Evolutionary conservation across 2,113 vertebrate genomes (phyloP), one percentile per base, ranked within the genome.

Genomic region (Amblyopsis rosae): DNA sequence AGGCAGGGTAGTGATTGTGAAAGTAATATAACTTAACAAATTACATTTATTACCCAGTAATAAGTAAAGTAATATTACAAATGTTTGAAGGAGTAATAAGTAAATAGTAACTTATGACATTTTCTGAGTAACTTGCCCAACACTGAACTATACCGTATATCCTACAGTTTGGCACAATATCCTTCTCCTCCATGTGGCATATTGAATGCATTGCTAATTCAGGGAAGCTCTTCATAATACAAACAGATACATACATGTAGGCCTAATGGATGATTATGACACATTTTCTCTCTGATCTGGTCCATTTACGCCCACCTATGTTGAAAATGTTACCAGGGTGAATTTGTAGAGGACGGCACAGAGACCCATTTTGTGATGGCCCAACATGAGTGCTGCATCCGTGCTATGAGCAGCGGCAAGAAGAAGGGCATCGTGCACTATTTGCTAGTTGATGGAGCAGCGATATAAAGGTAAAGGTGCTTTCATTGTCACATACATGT

Each of bases 321-420:
- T 60, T 71, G 10, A n/a, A 62, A 47, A 17, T 49, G 69, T 70
- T 67, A 59, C 15, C 81, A 99, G 96, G 96, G 96, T 12, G 96
- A 99, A 92, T 98, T 98, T 87, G 95, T 96, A 58, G 96, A 98
- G 2, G 95, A 99, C 9, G 95, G 96, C 53, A 96, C 95, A 17
- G 95, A 98, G 86, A 99, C 96, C 0, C 93, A 93, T 83, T 99
- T 99, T 89, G 88, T 46, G 8, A 58, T 97, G 49, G 93, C 91
- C n/a, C 86, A 89, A 13, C 96, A 95, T 41, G 89, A 92, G 54
- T 97, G 96, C 82, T 96, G 88, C 87, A 95, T 99, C 87, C 95
- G 95, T 73, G 94, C 96, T 1, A 88, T 93, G 15, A 95, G 94
- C 46, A 94, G 94, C 12, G 94, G 94, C 11, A 95, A 90, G 87